phyloP scores from a whole-genome alignment of 2,113 vertebrate genomes.

The Seriola quinqueradiata region DNA sequence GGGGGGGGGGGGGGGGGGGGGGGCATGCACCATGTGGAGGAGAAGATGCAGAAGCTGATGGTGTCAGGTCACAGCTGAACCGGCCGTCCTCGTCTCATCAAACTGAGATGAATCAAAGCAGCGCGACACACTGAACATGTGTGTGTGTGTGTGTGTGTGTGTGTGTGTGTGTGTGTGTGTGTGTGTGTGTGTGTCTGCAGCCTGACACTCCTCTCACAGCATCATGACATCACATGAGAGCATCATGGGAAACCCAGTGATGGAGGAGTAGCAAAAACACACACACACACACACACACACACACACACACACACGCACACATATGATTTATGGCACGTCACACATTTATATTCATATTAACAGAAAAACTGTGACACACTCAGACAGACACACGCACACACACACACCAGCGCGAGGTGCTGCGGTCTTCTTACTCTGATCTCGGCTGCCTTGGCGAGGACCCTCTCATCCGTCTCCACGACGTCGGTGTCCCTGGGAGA shows the following conservation, averaged over 20 bases:
- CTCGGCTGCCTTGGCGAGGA: conserved; percentile 70
- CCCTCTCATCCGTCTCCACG: conserved; percentile 70
- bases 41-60: no score
- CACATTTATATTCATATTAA: neutral
- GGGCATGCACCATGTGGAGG: no score
- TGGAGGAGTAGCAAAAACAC: conserved; percentile 2
- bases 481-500: conserved; percentile 69
- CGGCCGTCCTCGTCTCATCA: no score
- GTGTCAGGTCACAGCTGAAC: no score
- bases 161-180: no score
- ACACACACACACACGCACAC: neutral
- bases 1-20: no score
- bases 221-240: conserved; percentile 44
- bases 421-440: conserved; percentile 83
- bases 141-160: no score
- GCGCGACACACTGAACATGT: no score
- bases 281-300: no score
- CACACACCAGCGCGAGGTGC: conserved; percentile 79
- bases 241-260: conserved; percentile 59
- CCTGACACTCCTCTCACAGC: neutral
- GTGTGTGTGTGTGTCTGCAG: neutral
- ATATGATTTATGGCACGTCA: neutral
- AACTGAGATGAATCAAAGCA: no score
- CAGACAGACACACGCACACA: conserved; percentile 32
- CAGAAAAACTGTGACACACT: neutral